phyloP scores from a whole-genome alignment of 2,888 invertebrate genomes.

The Prenolepis imparis region DNA sequence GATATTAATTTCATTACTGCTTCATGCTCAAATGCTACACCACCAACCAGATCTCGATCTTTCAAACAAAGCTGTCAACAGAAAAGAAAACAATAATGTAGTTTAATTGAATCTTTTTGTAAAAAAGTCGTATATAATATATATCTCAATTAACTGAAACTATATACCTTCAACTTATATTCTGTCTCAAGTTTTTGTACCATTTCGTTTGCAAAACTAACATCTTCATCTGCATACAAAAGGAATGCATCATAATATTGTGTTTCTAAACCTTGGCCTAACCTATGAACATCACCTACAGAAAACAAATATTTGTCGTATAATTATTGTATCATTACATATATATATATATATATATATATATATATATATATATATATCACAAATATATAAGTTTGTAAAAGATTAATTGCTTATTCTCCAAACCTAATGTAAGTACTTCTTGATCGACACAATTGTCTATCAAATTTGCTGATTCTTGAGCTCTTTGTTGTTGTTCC shows the following conservation, averaged over 20 bases:
- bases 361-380: too few species aligned
- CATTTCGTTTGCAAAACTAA: slow-evolving; percentile 90
- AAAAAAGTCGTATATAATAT: neutral
- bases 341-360: too few species aligned
- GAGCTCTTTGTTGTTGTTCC: slow-evolving; percentile 73
- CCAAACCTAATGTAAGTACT: slow-evolving; percentile 82
- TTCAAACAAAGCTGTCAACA: slow-evolving; percentile 91
- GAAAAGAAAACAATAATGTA: slow-evolving; percentile 68
- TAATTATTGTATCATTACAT: slow-evolving; percentile 6
- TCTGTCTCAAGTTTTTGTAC: slow-evolving; percentile 89
- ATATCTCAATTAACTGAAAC: slow-evolving; percentile 28
- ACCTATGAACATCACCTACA: slow-evolving; percentile 88
- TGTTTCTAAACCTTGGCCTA: slow-evolving; percentile 86
- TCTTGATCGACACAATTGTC: slow-evolving; percentile 76
- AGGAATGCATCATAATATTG: slow-evolving; percentile 93
- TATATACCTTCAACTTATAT: slow-evolving; percentile 89
- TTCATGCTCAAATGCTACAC: slow-evolving; percentile 90
- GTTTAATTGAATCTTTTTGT: neutral
- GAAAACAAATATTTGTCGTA: slow-evolving; percentile 44
- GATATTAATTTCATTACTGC: slow-evolving; percentile 91
- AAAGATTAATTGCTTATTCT: slow-evolving; percentile 10
- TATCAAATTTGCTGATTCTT: slow-evolving; percentile 71
- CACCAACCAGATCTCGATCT: slow-evolving; percentile 91
- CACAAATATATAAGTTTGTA: slow-evolving; percentile 11
- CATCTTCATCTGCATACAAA: slow-evolving; percentile 92